Conservation (phyloP, 2,888 invertebrate genomes). For the Volucella inanis region DNA sequence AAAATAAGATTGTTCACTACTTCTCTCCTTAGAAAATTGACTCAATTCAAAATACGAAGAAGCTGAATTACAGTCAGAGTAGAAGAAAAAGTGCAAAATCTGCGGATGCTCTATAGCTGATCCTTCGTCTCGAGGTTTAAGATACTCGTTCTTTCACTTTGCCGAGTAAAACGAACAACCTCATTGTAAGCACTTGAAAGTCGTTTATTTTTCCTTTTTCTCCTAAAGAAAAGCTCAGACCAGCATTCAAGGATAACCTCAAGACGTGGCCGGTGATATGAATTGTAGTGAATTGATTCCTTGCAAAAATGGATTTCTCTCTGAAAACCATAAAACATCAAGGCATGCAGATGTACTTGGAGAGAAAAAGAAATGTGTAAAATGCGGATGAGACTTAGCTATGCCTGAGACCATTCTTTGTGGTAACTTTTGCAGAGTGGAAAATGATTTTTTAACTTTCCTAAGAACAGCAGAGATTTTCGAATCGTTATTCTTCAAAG, state of each 20-base stretch:
- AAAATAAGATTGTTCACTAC: slow-evolving; percentile 48
- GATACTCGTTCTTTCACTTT: slow-evolving; percentile 11
- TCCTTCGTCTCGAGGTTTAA: slow-evolving; percentile 24
- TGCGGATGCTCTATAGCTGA: slow-evolving; percentile 38
- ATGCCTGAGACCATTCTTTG: neutral
- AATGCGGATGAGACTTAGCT: neutral
- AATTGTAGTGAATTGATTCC: slow-evolving; percentile 56
- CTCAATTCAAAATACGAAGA: slow-evolving; percentile 30
- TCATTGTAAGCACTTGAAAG: slow-evolving; percentile 14
- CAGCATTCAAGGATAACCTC: slow-evolving; percentile 28
- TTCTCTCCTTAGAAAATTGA: slow-evolving; percentile 26
- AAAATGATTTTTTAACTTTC: too few species aligned
- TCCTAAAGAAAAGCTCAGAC: slow-evolving; percentile 23
- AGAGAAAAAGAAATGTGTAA: neutral
- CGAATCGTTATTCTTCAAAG: too few species aligned
- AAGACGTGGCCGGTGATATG: slow-evolving; percentile 43
- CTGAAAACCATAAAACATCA: slow-evolving; percentile 10
- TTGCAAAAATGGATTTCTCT: slow-evolving; percentile 26
- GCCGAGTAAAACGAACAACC: neutral
- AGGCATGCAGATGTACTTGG: slow-evolving; percentile 9
- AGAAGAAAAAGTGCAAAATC: slow-evolving; percentile 13
- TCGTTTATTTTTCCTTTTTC: neutral
- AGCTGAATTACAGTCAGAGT: neutral
- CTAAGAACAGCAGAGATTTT: too few species aligned
- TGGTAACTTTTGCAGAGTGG: slow-evolving; percentile 5